phyloP scores from a whole-genome alignment of 1,140 invertebrate species.

The Aphelenchoides avenae region DNA sequence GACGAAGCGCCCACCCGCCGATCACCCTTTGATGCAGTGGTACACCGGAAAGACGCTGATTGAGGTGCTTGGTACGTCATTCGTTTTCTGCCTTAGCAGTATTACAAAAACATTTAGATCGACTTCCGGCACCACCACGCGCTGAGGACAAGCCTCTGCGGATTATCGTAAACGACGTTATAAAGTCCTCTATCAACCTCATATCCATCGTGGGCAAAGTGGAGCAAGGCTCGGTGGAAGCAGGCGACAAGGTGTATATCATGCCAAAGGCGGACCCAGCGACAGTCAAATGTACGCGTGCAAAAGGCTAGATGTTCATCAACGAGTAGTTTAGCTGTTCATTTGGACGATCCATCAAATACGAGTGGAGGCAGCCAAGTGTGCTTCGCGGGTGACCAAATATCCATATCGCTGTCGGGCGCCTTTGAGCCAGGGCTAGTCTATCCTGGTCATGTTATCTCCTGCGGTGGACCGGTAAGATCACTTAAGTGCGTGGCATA shows the following conservation, averaged over 20 bases:
- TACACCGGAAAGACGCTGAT: constrained; percentile 77
- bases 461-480: constrained; percentile 45
- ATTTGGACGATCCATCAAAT: constrained; percentile 7
- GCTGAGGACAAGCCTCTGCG: constrained; percentile 82
- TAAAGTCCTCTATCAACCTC: constrained; percentile 75
- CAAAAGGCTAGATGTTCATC: not conserved
- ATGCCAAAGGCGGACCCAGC: constrained; percentile 78
- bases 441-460: constrained; percentile 68
- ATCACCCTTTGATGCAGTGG: constrained; percentile 72
- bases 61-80: constrained; percentile 71
- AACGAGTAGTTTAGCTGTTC: constrained; percentile 33
- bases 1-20: constrained; percentile 70
- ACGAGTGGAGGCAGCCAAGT: constrained; percentile 64
- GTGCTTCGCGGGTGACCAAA: constrained; percentile 90
- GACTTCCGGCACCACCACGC: constrained; percentile 66
- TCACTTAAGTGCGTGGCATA: not conserved
- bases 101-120: constrained; percentile 60
- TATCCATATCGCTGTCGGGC: constrained; percentile 74
- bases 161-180: constrained; percentile 87
- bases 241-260: constrained; percentile 78
- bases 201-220: constrained; percentile 81
- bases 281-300: constrained; percentile 68
- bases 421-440: constrained; percentile 70
- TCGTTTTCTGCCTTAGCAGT: constrained; percentile 54
- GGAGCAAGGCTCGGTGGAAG: constrained; percentile 79